phyloP scores from a whole-genome alignment of 2,113 vertebrate genomes.

The Planiliza haematocheilus region DNA sequence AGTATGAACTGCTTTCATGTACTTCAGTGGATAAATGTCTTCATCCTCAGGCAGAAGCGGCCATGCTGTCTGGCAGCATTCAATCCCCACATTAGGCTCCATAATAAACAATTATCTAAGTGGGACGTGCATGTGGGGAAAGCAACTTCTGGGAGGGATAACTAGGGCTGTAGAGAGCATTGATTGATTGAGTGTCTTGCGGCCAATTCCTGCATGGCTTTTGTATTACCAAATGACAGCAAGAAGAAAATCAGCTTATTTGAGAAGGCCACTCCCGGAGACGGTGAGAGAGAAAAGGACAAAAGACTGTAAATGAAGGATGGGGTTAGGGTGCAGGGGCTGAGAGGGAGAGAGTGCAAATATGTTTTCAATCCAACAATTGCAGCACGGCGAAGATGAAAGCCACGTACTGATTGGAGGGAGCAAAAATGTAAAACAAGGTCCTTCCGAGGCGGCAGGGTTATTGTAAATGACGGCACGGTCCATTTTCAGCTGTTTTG shows the following conservation, averaged over 20 bases:
- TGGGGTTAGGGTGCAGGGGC: conserved; percentile 6
- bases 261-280: conserved; percentile 57
- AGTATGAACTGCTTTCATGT: conserved; percentile 56
- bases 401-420: conserved; percentile 76
- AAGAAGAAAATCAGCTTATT: conserved; percentile 78
- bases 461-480: conserved; percentile 74
- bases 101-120: conserved; percentile 83
- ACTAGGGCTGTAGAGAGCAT: conserved; percentile 53
- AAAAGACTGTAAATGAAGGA: conserved; percentile 40
- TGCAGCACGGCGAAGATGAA: conserved; percentile 49
- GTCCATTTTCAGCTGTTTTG: conserved; percentile 63
- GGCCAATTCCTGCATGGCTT: conserved; percentile 66
- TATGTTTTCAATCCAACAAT: conserved; percentile 64
- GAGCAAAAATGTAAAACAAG: conserved; percentile 78
- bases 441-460: conserved; percentile 67
- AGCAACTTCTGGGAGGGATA: conserved; percentile 57
- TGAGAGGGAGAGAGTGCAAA: conserved; percentile 39
- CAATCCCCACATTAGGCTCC: conserved; percentile 68
- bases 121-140: conserved; percentile 43
- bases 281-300: conserved; percentile 26
- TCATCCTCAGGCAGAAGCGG: conserved; percentile 60
- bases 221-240: conserved; percentile 69
- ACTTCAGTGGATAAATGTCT: conserved; percentile 62
- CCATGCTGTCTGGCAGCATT: conserved; percentile 48
- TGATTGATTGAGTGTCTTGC: conserved; percentile 75